phyloP scores from a whole-genome alignment of 2,888 invertebrate species.

The Mythimna vitellina region DNA sequence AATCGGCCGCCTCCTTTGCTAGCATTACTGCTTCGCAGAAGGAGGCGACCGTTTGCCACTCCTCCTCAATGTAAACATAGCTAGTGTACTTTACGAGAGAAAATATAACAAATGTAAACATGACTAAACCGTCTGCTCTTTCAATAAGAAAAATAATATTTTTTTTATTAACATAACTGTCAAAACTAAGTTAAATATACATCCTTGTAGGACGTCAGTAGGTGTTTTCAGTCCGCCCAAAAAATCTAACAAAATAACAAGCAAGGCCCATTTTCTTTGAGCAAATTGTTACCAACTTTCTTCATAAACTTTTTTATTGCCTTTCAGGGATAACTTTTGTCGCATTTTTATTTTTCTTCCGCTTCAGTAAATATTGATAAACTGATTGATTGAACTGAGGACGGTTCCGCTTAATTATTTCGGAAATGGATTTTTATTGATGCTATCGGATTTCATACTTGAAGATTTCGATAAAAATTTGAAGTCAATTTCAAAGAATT shows the following conservation, averaged over 20 bases:
- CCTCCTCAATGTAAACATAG: too few relatives aligned
- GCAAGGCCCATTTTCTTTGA: slow-evolving; percentile 45
- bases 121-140: slow-evolving; percentile 7
- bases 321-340: slow-evolving; percentile 38
- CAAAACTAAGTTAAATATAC: slow-evolving; percentile 34
- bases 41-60: too few relatives aligned
- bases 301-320: slow-evolving; percentile 56
- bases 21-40: too few relatives aligned
- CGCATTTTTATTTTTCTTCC: slow-evolving; percentile 47
- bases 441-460: slow-evolving; percentile 6
- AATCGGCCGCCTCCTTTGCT: too few relatives aligned
- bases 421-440: slow-evolving; percentile 11
- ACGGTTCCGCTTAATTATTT: slow-evolving; percentile 41
- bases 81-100: too few relatives aligned
- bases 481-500: too few relatives aligned
- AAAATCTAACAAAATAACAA: slow-evolving; percentile 46
- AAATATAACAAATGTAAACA: not conserved
- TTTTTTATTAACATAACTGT: slow-evolving; percentile 48
- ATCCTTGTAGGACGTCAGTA: slow-evolving; percentile 13
- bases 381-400: slow-evolving; percentile 49
- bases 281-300: slow-evolving; percentile 50
- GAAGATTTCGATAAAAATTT: not conserved
- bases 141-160: slow-evolving; percentile 21
- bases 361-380: slow-evolving; percentile 49
- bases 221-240: slow-evolving; percentile 21